These are phyloP conservation scores for Chloroceryle aenea DNA, from an alignment of 2,113 vertebrate species.

Conservation along the genomic window DNA sequence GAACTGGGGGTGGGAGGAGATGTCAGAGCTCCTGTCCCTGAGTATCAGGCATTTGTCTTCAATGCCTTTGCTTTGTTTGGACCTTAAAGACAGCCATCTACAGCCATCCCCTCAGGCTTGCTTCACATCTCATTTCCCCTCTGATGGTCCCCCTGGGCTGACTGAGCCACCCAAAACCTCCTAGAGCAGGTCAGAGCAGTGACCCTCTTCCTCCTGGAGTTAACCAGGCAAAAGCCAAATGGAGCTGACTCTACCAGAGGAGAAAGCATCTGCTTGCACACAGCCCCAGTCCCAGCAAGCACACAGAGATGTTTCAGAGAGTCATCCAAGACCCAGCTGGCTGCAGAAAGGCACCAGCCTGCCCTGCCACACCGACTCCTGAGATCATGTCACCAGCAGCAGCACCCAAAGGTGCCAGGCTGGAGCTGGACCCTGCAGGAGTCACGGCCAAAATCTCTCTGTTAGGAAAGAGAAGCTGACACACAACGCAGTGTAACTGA, in stretches of 20 bases:
- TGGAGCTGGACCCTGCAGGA: not conserved
- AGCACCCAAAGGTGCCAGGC: rapidly evolving
- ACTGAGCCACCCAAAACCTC: not conserved
- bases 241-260: not conserved
- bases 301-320: not conserved
- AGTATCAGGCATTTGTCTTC: not conserved
- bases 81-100: not conserved
- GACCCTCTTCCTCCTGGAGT: not conserved
- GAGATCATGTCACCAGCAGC: not conserved
- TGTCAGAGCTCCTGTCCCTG: not conserved
- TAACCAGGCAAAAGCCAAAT: not conserved
- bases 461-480: not conserved
- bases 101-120: not conserved
- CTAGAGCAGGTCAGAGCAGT: not conserved
- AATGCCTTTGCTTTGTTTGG: not conserved
- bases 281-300: not conserved
- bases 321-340: not conserved
- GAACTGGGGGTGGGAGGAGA: not conserved
- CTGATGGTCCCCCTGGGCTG: not conserved
- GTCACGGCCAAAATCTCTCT: not conserved
- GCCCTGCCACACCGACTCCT: not conserved
- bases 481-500: not conserved
- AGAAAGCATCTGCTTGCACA: not conserved
- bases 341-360: not conserved
- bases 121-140: not conserved